These are phyloP conservation scores for Platycheirus rosarum DNA, from an alignment of 2,888 invertebrate species.

Conservation along the genomic window DNA sequence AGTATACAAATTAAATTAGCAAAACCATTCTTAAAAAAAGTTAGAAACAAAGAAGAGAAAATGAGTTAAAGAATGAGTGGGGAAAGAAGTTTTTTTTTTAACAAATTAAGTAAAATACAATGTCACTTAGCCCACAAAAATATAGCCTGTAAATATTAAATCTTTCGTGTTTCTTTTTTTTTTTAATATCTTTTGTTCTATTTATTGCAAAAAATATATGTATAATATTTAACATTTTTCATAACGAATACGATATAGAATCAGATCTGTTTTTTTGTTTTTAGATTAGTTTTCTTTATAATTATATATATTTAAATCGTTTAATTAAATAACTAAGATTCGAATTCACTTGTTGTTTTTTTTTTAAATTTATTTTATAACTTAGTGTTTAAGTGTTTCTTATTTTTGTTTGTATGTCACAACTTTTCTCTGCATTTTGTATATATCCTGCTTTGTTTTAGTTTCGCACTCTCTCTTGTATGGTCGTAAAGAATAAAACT, in stretches of 20 bases:
- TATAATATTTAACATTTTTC: conserved; percentile 61
- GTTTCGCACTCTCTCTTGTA: conserved; percentile 61
- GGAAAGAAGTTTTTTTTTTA: background rate
- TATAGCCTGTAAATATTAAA: conserved; percentile 33
- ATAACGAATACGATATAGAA: conserved; percentile 65
- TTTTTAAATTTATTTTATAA: conserved; percentile 22
- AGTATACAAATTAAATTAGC: conserved; percentile 62
- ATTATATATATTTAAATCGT: conserved; percentile 29
- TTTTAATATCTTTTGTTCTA: conserved; percentile 18
- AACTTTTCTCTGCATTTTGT: conserved; percentile 66
- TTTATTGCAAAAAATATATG: conserved; percentile 72
- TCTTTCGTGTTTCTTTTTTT: conserved; percentile 27
- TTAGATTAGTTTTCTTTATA: conserved; percentile 22
- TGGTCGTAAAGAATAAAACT: conserved; percentile 68
- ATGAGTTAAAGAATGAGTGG: conserved; percentile 13
- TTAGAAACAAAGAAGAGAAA: conserved; percentile 25
- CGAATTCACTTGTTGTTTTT: conserved; percentile 59
- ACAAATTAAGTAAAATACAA: conserved; percentile 46
- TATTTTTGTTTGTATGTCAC: conserved; percentile 55
- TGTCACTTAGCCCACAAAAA: conserved; percentile 60
- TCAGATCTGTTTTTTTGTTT: conserved; percentile 46
- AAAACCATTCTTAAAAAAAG: conserved; percentile 37
- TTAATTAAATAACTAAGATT: conserved; percentile 69
- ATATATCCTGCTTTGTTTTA: conserved; percentile 50
- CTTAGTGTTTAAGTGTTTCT: conserved; percentile 27